Evolutionary conservation across 2,888 invertebrate species (phyloP), one percentile per base, ranked within the genome.

Genomic region (Perdita meconis): DNA sequence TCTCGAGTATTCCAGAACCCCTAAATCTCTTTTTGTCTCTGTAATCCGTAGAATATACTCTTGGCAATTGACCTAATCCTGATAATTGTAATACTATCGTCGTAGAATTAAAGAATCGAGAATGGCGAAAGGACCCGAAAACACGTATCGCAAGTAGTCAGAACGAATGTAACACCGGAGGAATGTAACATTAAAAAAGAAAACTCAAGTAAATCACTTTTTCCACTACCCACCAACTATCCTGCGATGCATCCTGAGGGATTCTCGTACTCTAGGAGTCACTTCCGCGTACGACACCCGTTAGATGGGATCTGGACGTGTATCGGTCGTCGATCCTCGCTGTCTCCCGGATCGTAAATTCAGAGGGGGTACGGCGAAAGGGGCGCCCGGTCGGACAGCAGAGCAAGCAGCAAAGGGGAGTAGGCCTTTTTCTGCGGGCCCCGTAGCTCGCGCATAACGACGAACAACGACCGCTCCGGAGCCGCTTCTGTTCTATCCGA

Each of bases 301-400:
- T 86, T 89, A 84, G 82, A 84, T 82, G 63, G 78, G 76, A 84
- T 85, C 82, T 72, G 76, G 80, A 82, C 78, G 80, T 75, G 84
- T 82, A 86, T 86, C 84, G 85, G 83, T 86, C 88, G 85, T 87
- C 87, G 87, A 89, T 88, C 86, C 85, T 86, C 76, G 81, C 77
- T 65, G 82, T 82, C 83, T 81, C 64, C 70, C 67, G 80, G 83
- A 86, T 89, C 90, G 88, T 89, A 89, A 89, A 90, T 89, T 90
- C 86, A 87, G 82, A 80, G 69, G 83, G 85, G 78, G 69, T 60
- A 57, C 60, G 47, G 24, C 44, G 53, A 6, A 50, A 53, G 42
- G 81, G 72, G 60, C 69, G 72, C 63, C 70, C 65, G 68, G 50
- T 26, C 60, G 63, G 56, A 64, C 65, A 51, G 50, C 50, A 34